phyloP scores from a whole-genome alignment of 2,113 vertebrate species.

The Hemiscyllium ocellatum region DNA sequence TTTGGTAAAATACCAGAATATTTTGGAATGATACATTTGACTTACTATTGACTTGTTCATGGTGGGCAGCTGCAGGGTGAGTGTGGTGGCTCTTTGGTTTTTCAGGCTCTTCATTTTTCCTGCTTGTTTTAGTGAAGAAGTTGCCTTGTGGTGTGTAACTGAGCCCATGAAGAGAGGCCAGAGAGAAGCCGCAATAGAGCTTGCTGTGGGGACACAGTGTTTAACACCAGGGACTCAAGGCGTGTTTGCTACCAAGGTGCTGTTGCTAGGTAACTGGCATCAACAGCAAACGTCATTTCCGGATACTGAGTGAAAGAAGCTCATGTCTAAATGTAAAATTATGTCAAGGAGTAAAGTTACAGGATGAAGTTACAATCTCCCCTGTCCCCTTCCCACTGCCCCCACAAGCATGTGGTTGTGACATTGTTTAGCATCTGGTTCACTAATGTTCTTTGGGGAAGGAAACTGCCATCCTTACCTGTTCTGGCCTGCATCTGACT shows the following conservation, averaged over 20 bases:
- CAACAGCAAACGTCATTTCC: constrained; percentile 18
- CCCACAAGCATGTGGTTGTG: not conserved
- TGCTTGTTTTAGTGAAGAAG: not conserved
- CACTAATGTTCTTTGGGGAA: too few species aligned
- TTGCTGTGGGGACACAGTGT: not conserved
- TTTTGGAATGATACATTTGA: not conserved
- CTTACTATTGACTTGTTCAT: not conserved
- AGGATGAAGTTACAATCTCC: not conserved
- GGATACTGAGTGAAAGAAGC: not conserved
- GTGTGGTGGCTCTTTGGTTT: not conserved
- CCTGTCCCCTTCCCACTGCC: not conserved
- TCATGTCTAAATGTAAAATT: not conserved
- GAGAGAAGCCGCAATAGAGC: not conserved
- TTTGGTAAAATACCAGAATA: not conserved
- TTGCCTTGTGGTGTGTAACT: not conserved
- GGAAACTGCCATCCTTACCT: too few species aligned
- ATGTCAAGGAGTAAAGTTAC: not conserved
- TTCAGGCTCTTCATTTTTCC: not conserved
- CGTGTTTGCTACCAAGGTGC: not conserved
- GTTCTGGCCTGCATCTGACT: too few species aligned
- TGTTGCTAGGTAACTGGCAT: not conserved
- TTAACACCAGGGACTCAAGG: not conserved
- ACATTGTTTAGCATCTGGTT: not conserved
- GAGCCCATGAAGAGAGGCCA: not conserved
- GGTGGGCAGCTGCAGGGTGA: not conserved